Conservation (phyloP, 2,113 vertebrate genomes). For the Protomyctophum bolini region DNA sequence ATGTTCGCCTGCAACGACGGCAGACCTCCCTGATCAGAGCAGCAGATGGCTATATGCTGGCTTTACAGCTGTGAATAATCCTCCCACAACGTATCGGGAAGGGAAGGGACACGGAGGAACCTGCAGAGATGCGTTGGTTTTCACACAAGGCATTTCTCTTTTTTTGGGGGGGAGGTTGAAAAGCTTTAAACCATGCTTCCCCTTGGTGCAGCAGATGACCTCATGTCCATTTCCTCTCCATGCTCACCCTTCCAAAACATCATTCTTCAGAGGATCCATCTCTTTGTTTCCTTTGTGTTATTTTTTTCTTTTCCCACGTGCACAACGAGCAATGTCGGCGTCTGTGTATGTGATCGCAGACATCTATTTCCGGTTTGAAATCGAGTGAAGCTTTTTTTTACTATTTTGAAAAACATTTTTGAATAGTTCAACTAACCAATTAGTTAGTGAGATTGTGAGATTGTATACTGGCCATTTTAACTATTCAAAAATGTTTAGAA, state of each 20-base stretch:
- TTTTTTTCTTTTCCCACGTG: constrained; percentile 10
- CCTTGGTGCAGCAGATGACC: constrained; percentile 41
- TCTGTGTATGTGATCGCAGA: constrained; percentile 33
- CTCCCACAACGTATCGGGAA: constrained; percentile 37
- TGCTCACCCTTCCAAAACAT: background rate
- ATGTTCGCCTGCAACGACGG: constrained; percentile 33
- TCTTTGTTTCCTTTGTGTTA: constrained; percentile 34
- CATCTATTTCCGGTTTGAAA: constrained; percentile 22
- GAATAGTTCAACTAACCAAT: too few species aligned
- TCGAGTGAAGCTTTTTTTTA: too few species aligned
- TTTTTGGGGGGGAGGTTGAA: constrained; percentile 6
- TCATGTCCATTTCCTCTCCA: constrained; percentile 49
- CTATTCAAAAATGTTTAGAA: too few species aligned
- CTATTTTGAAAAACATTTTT: too few species aligned
- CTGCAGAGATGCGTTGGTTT: constrained; percentile 40
- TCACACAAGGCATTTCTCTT: constrained; percentile 40
- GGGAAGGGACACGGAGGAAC: constrained; percentile 17
- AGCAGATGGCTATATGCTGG: constrained; percentile 52
- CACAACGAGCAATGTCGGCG: constrained; percentile 19
- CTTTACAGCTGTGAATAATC: constrained; percentile 61
- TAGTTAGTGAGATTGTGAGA: too few species aligned
- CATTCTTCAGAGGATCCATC: constrained; percentile 4
- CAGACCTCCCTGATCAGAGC: constrained; percentile 24
- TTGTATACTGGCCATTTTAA: too few species aligned
- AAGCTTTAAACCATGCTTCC: constrained; percentile 37